Evolutionary conservation across 2,797 vertebrate species (phyloP).

Genomic region (Hypotaenidia philippensis): DNA sequence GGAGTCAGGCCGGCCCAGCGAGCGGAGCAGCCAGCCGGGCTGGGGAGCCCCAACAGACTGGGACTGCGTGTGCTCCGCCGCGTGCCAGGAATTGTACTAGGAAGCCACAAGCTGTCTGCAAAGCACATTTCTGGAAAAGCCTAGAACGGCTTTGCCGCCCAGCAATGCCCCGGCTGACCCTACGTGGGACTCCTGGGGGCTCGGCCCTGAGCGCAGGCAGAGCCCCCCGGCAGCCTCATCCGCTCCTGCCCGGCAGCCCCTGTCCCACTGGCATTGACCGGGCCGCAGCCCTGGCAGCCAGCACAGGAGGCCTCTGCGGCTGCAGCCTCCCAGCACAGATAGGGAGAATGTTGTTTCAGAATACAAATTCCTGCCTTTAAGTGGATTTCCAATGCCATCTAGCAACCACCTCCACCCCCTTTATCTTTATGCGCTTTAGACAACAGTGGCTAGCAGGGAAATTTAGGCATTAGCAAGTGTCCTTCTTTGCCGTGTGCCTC

Average conservation of each 20-base stretch:
- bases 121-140: not conserved
- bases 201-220: fast-evolving
- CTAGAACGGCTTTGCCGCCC: fast-evolving
- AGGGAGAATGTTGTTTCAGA: not conserved
- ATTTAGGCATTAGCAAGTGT: not conserved
- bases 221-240: fast-evolving
- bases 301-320: not conserved
- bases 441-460: not conserved
- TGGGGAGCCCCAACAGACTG: not conserved
- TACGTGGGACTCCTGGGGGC: fast-evolving
- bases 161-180: fast-evolving
- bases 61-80: not conserved
- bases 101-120: not conserved
- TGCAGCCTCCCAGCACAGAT: not conserved
- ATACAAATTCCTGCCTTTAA: conserved; percentile 53
- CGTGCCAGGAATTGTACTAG: not conserved
- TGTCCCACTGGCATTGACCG: fast-evolving
- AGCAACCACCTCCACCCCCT: not conserved
- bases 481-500: not conserved
- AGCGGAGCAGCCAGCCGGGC: not conserved
- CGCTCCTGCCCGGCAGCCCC: fast-evolving
- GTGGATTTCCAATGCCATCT: conserved; percentile 3
- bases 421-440: not conserved
- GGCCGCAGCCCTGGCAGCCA: not conserved
- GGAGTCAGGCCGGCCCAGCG: not conserved